These are phyloP conservation scores for Abrostola triplasia DNA, from an alignment of 2,888 invertebrate genomes.

Conservation along the genomic window DNA sequence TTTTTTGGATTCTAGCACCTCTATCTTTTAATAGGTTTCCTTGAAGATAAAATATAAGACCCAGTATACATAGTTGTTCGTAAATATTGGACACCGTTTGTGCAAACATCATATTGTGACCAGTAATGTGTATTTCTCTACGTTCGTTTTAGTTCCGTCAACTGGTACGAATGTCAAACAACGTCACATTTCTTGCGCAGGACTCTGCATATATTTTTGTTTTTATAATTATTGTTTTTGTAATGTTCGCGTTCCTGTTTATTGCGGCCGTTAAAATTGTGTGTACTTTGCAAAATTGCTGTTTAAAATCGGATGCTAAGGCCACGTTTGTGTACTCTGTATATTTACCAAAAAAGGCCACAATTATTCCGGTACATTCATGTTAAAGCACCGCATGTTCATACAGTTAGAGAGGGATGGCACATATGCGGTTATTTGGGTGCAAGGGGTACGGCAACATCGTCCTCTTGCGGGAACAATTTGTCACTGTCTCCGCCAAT, in stretches of 20 bases:
- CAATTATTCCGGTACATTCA: slow-evolving; percentile 73
- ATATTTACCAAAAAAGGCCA: slow-evolving; percentile 60
- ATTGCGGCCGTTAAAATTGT: slow-evolving; percentile 46
- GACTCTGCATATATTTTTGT: slow-evolving; percentile 19
- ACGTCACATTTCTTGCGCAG: slow-evolving; percentile 4
- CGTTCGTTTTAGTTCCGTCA: neutral
- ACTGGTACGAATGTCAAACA: neutral
- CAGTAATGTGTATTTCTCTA: neutral
- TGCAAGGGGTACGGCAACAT: slow-evolving; percentile 65
- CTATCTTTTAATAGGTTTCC: too few species aligned
- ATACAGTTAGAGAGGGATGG: slow-evolving; percentile 58
- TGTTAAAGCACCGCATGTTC: slow-evolving; percentile 65
- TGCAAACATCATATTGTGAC: too few species aligned
- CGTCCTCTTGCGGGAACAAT: slow-evolving; percentile 82
- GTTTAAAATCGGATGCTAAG: slow-evolving; percentile 46
- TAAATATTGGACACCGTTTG: too few species aligned
- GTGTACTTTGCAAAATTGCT: slow-evolving; percentile 47
- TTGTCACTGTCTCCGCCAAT: slow-evolving; percentile 87
- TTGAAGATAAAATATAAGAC: too few species aligned
- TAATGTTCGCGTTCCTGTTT: slow-evolving; percentile 30
- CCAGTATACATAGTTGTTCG: too few species aligned
- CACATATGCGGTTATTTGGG: slow-evolving; percentile 61
- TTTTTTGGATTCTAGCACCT: too few species aligned
- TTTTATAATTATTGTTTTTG: slow-evolving; percentile 25
- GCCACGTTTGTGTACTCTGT: slow-evolving; percentile 35